Percentiles rank a stretch among this genome's conserved stretches.
Evolutionary conservation across 2,113 vertebrate species (phyloP).

Genomic region (Gila orcuttii): DNA sequence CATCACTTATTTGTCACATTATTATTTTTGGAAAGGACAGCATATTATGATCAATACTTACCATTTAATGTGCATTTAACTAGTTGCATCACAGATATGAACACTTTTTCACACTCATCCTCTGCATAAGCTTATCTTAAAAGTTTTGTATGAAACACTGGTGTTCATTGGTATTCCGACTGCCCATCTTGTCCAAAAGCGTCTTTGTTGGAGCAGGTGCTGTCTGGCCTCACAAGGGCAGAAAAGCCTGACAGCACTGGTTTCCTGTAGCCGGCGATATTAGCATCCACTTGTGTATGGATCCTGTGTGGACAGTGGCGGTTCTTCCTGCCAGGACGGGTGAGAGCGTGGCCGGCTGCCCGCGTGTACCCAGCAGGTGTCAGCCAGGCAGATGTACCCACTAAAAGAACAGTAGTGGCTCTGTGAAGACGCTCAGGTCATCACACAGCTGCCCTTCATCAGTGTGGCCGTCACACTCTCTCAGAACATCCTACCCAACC

Average conservation of each 20-base stretch:
- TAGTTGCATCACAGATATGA: neutral
- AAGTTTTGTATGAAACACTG: conserved; percentile 51
- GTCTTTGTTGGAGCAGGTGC: conserved; percentile 77
- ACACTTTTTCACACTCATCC: neutral
- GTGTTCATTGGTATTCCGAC: conserved; percentile 62
- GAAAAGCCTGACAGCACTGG: conserved; percentile 65
- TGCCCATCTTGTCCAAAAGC: conserved; percentile 64
- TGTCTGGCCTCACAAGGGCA: conserved; percentile 65
- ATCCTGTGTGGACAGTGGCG: conserved; percentile 68
- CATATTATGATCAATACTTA: neutral
- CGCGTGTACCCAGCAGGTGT: conserved; percentile 58
- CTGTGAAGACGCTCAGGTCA: conserved; percentile 38
- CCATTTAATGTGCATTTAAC: neutral
- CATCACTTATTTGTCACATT: neutral
- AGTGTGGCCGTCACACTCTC: conserved; percentile 1
- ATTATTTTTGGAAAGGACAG: neutral
- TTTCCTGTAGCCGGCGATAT: conserved; percentile 71
- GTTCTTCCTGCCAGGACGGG: conserved; percentile 76
- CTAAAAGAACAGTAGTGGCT: conserved; percentile 49
- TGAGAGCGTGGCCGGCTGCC: conserved; percentile 76
- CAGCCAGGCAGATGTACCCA: conserved; percentile 52
- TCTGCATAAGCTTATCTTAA: neutral
- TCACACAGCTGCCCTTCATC: conserved; percentile 30
- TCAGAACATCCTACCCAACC: conserved; percentile 36
- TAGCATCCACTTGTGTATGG: conserved; percentile 73